A percentile compares a stretch with the other conserved stretches of the same genome.
Evolutionary conservation across 2,113 vertebrate species (phyloP).

Genomic region (Trichomycterus rosablanca): DNA sequence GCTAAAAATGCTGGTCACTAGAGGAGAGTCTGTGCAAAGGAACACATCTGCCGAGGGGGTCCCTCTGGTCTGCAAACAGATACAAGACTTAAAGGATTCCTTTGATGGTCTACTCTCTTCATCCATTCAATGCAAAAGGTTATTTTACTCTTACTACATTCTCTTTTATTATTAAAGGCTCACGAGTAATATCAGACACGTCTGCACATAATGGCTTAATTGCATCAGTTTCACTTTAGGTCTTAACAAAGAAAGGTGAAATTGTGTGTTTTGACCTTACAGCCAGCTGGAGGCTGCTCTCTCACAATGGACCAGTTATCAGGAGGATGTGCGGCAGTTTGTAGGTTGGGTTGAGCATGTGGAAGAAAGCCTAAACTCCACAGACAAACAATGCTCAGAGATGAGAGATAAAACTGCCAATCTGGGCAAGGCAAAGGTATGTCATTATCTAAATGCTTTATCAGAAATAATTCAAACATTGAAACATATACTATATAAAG

Average conservation of each 20-base stretch:
- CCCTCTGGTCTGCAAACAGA: slow-evolving; percentile 77
- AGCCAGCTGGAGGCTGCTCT: slow-evolving; percentile 93
- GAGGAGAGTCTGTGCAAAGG: slow-evolving; percentile 88
- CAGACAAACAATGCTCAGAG: slow-evolving; percentile 78
- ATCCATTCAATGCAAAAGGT: slow-evolving; percentile 94
- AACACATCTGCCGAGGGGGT: slow-evolving; percentile 86
- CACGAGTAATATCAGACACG: too few species aligned
- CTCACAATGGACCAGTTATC: slow-evolving; percentile 95
- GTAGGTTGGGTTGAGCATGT: slow-evolving; percentile 86
- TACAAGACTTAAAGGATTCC: slow-evolving; percentile 82
- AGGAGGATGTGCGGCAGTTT: slow-evolving; percentile 91
- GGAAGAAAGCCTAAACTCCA: slow-evolving; percentile 77
- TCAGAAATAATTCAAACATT: too few species aligned
- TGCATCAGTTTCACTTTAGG: too few species aligned
- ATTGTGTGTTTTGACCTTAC: slow-evolving; percentile 38
- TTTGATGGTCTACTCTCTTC: slow-evolving; percentile 85
- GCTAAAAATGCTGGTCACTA: slow-evolving; percentile 85
- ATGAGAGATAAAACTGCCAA: slow-evolving; percentile 86
- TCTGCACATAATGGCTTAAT: not conserved
- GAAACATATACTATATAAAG: too few species aligned
- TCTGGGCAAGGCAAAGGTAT: slow-evolving; percentile 88
- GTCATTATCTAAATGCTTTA: not conserved
- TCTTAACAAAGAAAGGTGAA: too few species aligned
- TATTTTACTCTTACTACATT: not conserved
- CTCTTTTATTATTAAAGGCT: not conserved